These are phyloP conservation scores for Lordiphosa clarofinis DNA, from an alignment of 1,140 invertebrate genomes.

Conservation along the genomic window DNA sequence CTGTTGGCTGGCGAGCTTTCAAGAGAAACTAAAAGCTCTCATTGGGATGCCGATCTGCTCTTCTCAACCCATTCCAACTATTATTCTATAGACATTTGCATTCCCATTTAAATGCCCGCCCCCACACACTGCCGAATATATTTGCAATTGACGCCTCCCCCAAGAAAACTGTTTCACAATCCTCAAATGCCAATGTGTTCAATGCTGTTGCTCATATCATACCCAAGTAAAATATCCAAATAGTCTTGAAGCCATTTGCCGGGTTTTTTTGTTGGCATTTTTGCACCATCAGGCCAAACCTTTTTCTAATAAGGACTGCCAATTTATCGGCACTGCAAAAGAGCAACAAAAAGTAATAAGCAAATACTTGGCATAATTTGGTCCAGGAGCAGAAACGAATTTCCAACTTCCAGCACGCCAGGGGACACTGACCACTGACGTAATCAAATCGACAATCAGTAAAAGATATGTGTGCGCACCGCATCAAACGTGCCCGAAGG, in stretches of 20 bases:
- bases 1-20: too few species aligned
- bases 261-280: constrained; percentile 46
- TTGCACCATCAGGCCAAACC: constrained; percentile 66
- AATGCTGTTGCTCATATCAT: constrained; percentile 27
- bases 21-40: too few species aligned
- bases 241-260: constrained; percentile 36
- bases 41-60: too few species aligned
- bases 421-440: constrained; percentile 65
- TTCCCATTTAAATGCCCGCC: too few species aligned
- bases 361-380: constrained; percentile 75
- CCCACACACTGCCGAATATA: too few species aligned
- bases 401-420: constrained; percentile 39
- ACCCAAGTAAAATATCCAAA: constrained; percentile 13
- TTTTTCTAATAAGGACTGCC: constrained; percentile 69
- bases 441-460: constrained; percentile 73
- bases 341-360: constrained; percentile 59
- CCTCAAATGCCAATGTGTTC: constrained; percentile 35
- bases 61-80: too few species aligned
- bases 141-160: constrained; percentile 19
- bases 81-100: too few species aligned
- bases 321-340: constrained; percentile 50
- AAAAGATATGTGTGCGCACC: constrained; percentile 64
- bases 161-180: constrained; percentile 17
- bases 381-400: constrained; percentile 28
- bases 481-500: constrained; percentile 45